These are phyloP conservation scores for Molossus alvarezi DNA, from an alignment of 2,797 vertebrate species.

Conservation along the genomic window DNA sequence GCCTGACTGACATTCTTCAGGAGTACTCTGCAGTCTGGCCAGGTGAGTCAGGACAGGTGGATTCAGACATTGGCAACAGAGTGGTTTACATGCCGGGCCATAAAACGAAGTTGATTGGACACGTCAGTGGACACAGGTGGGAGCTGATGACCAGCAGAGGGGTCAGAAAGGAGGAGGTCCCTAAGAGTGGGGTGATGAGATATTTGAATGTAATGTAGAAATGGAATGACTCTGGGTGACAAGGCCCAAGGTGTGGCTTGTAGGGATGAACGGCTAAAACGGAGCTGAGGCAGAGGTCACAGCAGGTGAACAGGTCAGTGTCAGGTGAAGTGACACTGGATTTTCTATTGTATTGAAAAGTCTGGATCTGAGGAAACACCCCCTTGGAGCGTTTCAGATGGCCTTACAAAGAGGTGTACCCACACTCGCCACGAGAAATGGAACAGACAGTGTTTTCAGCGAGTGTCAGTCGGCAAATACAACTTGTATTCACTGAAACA, in stretches of 20 bases:
- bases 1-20: neutral
- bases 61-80: neutral
- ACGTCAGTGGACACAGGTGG: neutral
- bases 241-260: neutral
- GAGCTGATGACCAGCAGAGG: neutral
- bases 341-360: neutral
- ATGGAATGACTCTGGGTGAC: neutral
- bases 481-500: neutral
- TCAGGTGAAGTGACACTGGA: neutral
- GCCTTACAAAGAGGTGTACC: neutral
- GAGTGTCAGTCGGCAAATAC: constrained; percentile 55
- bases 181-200: neutral
- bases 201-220: neutral
- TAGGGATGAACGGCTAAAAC: neutral
- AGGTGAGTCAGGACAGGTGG: neutral
- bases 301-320: neutral
- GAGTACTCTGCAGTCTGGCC: neutral
- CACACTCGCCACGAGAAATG: constrained; percentile 22
- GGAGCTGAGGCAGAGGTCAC: neutral
- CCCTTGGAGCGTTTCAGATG: constrained; percentile 8
- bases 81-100: neutral
- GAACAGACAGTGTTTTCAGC: neutral
- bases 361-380: constrained; percentile 22
- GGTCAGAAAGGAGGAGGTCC: neutral
- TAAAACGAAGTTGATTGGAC: neutral